Evolutionary conservation across 1,140 invertebrate genomes (phyloP).

Genomic region (Drosophila simulans): DNA sequence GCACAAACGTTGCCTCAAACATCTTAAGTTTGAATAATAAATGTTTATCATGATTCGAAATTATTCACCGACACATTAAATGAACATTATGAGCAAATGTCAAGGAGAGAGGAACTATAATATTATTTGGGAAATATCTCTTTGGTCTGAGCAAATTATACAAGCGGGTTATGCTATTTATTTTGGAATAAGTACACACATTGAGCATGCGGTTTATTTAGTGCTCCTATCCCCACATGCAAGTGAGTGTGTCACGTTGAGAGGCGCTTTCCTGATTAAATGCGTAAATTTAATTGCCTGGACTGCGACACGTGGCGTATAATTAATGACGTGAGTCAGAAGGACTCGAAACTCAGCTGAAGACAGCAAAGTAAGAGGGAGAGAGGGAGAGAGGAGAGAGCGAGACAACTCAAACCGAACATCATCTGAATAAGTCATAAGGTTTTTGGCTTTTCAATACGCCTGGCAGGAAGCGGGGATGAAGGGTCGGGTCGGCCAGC

Average conservation of each 20-base stretch:
- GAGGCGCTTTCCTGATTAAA: constrained; percentile 72
- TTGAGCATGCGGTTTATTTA: constrained; percentile 14
- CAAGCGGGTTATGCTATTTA: neutral
- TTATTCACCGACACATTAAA: no score
- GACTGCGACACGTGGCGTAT: constrained; percentile 70
- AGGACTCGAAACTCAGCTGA: constrained; percentile 2
- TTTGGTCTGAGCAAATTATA: neutral
- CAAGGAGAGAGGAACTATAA: no score
- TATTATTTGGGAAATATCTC: no score
- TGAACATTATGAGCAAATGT: no score
- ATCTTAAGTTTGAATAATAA: no score
- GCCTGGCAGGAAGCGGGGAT: neutral
- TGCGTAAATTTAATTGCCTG: constrained; percentile 79
- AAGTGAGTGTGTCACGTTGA: constrained; percentile 43
- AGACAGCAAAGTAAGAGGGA: neutral
- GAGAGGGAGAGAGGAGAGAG: constrained; percentile 1
- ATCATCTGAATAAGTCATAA: constrained; percentile 77
- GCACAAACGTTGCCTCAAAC: no score
- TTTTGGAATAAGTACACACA: neutral
- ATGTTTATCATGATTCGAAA: no score
- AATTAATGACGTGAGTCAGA: constrained; percentile 71
- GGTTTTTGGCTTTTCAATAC: constrained; percentile 61
- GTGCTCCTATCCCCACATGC: constrained; percentile 9
- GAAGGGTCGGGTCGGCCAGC: constrained; percentile 27
- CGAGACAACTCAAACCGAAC: constrained; percentile 33